Base-by-base conservation (phyloP, 2,888 invertebrate genomes). In the Ectemnius cavifrons region DNA sequence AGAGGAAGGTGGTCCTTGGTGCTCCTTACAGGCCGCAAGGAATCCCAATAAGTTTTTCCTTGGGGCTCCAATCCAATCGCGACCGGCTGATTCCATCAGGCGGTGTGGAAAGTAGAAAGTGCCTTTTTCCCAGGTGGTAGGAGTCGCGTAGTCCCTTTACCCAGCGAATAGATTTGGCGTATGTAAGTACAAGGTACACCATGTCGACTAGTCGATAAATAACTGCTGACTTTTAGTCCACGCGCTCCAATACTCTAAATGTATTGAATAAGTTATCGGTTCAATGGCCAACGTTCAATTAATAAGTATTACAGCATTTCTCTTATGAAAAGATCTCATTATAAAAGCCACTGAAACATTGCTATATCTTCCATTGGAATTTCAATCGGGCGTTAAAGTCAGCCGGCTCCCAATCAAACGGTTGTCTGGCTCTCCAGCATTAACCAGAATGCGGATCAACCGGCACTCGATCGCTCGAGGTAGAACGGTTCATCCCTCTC, bases 31-130 rank as follows among this genome's bases (percentile, higher is more conserved):
- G 37, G 69, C 75, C 79, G 73, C 63, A 67, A 82, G 82, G 81
- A 83, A 81, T 83, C 83, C 80, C 81, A 82, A 83, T 83, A 83
- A 83, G 80, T 83, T 83, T 82, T 80, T 83, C 78, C 77, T 68
- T 59, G 75, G 62, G 71, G 74, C 78, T 64, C 75, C 83, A 80
- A 83, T 83, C 81, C 83, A 83, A 83, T 83, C 80, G 78, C 71
- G 73, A 71, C 71, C 72, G 65, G 67, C 73, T 80, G 81, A 81
- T 83, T 83, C 80, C 76, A 81, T 80, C 80, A 67, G 64, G 37
- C 37, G 37, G 11, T 11, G 37, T 14, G 62, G 67, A 82, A 73
- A 73, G 80, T 59, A 72, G 78, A 82, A 82, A 82, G 79, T 81
- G 81, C 79, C 81, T 75, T 80, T 82, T 73, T 73, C 80, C 80